These are phyloP conservation scores for Psittacara wagleri DNA, from an alignment of 2,113 vertebrate genomes.

Conservation along the genomic window DNA sequence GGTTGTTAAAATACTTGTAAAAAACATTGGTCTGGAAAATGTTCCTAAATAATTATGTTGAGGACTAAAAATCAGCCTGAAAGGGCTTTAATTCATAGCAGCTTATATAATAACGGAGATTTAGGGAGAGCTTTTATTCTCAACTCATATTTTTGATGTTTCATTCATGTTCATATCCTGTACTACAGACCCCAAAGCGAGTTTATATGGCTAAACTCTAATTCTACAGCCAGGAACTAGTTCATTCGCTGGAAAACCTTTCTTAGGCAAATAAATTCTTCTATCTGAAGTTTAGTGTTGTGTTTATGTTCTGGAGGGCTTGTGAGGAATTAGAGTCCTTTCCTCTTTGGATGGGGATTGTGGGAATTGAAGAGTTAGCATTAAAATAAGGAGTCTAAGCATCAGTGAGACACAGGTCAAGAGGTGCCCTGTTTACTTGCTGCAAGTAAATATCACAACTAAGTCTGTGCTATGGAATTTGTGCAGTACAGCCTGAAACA, in stretches of 20 bases:
- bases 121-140: conserved; percentile 57
- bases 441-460: neutral
- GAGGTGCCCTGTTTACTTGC: neutral
- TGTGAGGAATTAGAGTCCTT: conserved; percentile 2
- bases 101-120: conserved; percentile 66
- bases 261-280: conserved; percentile 42
- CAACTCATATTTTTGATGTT: conserved; percentile 51
- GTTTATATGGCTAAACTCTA: conserved; percentile 48
- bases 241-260: conserved; percentile 41
- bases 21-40: conserved; percentile 67
- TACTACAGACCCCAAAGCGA: conserved; percentile 45
- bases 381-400: neutral
- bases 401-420: neutral
- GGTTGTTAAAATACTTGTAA: conserved; percentile 74
- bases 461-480: neutral
- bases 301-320: conserved; percentile 43
- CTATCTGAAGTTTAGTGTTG: neutral
- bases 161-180: conserved; percentile 66
- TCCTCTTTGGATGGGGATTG: neutral
- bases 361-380: neutral
- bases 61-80: conserved; percentile 64
- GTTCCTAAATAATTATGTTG: conserved; percentile 66
- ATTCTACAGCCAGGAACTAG: conserved; percentile 20
- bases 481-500: neutral
- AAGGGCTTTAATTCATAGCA: conserved; percentile 65